Evolutionary conservation across 1,140 invertebrate species (phyloP).

Genomic region (Eumaeus atala): DNA sequence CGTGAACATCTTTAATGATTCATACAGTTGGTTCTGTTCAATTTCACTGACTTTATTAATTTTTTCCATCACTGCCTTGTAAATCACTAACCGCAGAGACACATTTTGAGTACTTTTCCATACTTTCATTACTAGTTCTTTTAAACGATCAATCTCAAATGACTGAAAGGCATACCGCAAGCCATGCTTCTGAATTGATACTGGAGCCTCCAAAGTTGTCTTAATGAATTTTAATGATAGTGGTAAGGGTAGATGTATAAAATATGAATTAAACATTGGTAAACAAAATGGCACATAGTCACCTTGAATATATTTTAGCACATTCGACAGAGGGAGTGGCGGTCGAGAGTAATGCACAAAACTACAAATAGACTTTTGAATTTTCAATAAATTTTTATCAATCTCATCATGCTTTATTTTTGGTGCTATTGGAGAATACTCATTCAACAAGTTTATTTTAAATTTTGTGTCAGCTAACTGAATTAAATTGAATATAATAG

Average conservation of each 20-base stretch:
- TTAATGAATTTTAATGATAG: slow-evolving; percentile 36
- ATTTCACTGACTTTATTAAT: slow-evolving; percentile 20
- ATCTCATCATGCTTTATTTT: slow-evolving; percentile 39
- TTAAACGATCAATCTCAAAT: slow-evolving; percentile 34
- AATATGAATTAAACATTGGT: slow-evolving; percentile 41
- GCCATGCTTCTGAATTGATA: slow-evolving; percentile 51
- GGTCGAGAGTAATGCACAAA: slow-evolving; percentile 41
- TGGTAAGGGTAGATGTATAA: slow-evolving; percentile 34
- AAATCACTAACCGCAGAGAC: slow-evolving; percentile 40
- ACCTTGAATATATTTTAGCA: slow-evolving; percentile 41
- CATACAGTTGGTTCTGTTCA: slow-evolving; percentile 27
- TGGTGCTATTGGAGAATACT: slow-evolving; percentile 36
- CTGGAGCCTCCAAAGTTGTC: slow-evolving; percentile 34
- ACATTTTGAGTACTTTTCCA: slow-evolving; percentile 50
- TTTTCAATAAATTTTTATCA: slow-evolving; percentile 27
- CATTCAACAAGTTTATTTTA: slow-evolving; percentile 36
- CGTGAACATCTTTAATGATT: slow-evolving; percentile 36
- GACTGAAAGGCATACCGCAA: slow-evolving; percentile 44
- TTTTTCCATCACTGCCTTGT: slow-evolving; percentile 35
- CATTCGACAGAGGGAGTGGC: slow-evolving; percentile 33
- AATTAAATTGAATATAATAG: slow-evolving; percentile 37
- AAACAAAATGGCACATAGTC: slow-evolving; percentile 46
- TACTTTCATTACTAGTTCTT: slow-evolving; percentile 28
- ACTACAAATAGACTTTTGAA: slow-evolving; percentile 43
- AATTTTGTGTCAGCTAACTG: slow-evolving; percentile 33